These are phyloP conservation scores for Syngnathus floridae DNA, from an alignment of 2,113 vertebrate genomes.

Conservation along the genomic window DNA sequence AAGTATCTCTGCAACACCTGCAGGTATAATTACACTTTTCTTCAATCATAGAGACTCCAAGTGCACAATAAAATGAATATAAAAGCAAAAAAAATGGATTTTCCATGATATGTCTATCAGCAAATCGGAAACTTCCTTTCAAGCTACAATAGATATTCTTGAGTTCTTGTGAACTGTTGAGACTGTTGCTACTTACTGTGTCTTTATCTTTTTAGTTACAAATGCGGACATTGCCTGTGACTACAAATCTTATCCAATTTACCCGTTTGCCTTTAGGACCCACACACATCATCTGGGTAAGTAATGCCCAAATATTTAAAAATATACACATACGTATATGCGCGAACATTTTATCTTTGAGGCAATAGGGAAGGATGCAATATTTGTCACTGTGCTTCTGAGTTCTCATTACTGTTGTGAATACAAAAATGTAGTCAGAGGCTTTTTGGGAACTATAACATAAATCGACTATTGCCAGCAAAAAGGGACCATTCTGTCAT, in stretches of 20 bases:
- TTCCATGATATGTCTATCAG: too few relatives aligned
- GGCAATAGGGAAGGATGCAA: not conserved
- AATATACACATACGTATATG: not conserved
- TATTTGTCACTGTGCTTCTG: not conserved
- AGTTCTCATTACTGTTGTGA: not conserved
- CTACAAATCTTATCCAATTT: slow-evolving; percentile 84
- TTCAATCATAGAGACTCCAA: too few relatives aligned
- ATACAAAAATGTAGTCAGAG: too few relatives aligned
- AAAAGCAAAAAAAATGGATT: too few relatives aligned
- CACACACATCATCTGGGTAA: slow-evolving; percentile 93
- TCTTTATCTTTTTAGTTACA: slow-evolving; percentile 67
- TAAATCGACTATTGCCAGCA: too few relatives aligned
- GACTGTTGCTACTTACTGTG: not conserved
- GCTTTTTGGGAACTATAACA: too few relatives aligned
- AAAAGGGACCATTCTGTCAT: too few relatives aligned
- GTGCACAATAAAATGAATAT: too few relatives aligned
- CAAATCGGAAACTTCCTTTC: not conserved
- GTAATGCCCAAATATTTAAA: not conserved
- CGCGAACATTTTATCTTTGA: not conserved
- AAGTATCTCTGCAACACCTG: too few relatives aligned
- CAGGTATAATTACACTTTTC: too few relatives aligned
- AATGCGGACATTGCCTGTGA: slow-evolving; percentile 88
- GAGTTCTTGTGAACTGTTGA: not conserved
- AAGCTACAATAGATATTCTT: not conserved
- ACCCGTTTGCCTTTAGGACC: slow-evolving; percentile 94